Base-by-base conservation (phyloP, 2,113 vertebrate genomes). In the Ivindomyrus marchei region DNA sequence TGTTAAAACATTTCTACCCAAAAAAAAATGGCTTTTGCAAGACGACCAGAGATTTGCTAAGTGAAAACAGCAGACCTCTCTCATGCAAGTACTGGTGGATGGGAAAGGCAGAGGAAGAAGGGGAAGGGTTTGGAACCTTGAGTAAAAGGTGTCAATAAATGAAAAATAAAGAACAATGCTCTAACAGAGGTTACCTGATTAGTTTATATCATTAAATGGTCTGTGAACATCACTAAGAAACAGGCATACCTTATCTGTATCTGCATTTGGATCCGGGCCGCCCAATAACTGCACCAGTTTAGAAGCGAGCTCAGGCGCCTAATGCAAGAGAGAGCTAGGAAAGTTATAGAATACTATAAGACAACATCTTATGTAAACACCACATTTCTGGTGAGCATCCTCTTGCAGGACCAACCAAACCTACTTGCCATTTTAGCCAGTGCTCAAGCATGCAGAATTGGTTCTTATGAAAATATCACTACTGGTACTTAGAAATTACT, bases 271-370 rank as follows among this genome's bases (percentile, higher is more conserved):
- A 93, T 94, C 94, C 92, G 93, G 93, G 95, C 93, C 92, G 93
- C 92, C 94, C 93, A 94, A 93, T 93, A 95, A 96, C 94, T 90
- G 84, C 92, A 94, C 92, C 89, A 90, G 92, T 95, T 96, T 97
- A 95, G 95, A 95, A 95, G 92, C 94, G 92, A 93, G 4, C 88
- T 95, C 96, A 94, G 93, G 91, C 90, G 94, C 91, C 95, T 95
- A 91, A 88, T 94, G 91, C 91, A 94, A 95, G 94, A 95, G 88
- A 95, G 92, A 94, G 94, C 91, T 94, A 90, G 88, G 91, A 94
- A 94, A 93, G 93, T 94, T 93, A 95, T 24, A 93, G 87, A 90
- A 92, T 93, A 80, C 36, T 80, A 39, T 80, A 80, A 80, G 74
- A 80, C 15, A 19, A 80, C 74, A 80, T 80, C 74, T 80, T 80